Evolutionary conservation across 2,888 invertebrate genomes (phyloP).

Genomic region (Encarsia formosa): DNA sequence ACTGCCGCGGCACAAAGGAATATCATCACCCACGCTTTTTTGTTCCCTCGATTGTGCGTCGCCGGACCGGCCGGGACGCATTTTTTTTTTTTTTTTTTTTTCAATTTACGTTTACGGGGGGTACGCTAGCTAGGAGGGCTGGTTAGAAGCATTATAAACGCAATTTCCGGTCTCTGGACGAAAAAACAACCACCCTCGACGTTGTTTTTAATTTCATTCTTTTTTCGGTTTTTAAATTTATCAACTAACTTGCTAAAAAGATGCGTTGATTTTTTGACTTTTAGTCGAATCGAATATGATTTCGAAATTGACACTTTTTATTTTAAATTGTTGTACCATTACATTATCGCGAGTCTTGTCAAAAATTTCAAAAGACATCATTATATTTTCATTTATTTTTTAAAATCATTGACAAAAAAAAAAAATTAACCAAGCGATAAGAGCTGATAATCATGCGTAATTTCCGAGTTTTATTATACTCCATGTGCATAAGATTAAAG

Average conservation of each 20-base stretch:
- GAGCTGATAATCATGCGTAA: no score
- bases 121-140: not conserved
- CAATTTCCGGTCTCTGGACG: constrained; percentile 35
- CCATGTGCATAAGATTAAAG: no score
- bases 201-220: constrained; percentile 1
- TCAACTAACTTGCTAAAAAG: not conserved
- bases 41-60: constrained; percentile 22
- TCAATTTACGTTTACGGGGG: constrained; percentile 27
- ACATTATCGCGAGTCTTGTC: no score
- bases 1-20: constrained; percentile 32
- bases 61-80: constrained; percentile 20
- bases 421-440: no score
- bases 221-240: constrained; percentile 1
- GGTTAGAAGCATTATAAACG: constrained; percentile 37
- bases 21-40: constrained; percentile 17
- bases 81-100: constrained; percentile 35
- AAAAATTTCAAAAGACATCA: no score
- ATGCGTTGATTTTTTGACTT: no score
- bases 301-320: no score
- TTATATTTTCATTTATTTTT: no score
- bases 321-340: no score
- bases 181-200: constrained; percentile 6
- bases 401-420: no score
- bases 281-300: no score
- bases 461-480: no score